phyloP scores from a whole-genome alignment of 2,797 vertebrate genomes.

The Amblyraja radiata region DNA sequence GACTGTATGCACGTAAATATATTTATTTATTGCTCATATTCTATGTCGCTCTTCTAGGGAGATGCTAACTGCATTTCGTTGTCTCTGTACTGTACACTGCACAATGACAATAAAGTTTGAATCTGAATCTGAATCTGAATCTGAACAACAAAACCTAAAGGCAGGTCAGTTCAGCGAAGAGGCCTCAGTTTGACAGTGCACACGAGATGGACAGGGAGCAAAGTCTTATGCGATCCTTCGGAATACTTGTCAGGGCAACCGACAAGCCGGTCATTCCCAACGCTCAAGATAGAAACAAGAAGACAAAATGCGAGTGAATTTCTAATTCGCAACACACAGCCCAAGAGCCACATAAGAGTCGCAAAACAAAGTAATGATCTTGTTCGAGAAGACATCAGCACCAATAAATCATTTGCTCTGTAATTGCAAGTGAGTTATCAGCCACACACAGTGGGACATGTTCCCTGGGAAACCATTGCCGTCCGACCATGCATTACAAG shows the following conservation, averaged over 20 bases:
- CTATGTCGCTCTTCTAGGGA: too few species aligned
- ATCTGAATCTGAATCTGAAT: too few species aligned
- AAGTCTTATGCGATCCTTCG: neutral
- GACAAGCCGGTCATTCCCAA: neutral
- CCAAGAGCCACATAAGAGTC: neutral
- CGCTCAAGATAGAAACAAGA: too few species aligned
- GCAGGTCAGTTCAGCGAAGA: neutral
- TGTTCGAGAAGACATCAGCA: neutral
- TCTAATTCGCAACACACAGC: neutral
- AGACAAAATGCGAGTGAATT: neutral
- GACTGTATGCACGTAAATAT: too few species aligned
- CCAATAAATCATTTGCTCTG: conserved; percentile 15
- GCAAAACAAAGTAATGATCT: conserved; percentile 2
- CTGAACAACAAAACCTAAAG: neutral
- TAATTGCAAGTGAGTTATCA: neutral
- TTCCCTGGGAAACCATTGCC: conserved; percentile 27
- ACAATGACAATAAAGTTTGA: too few species aligned
- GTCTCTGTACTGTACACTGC: too few species aligned
- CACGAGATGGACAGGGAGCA: neutral
- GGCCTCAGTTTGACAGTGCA: neutral
- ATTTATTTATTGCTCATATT: too few species aligned
- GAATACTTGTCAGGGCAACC: neutral
- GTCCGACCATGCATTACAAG: neutral
- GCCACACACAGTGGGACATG: neutral
- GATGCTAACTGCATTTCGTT: too few species aligned